Conservation (phyloP, 2,113 vertebrate genomes). For the Takifugu flavidus region DNA sequence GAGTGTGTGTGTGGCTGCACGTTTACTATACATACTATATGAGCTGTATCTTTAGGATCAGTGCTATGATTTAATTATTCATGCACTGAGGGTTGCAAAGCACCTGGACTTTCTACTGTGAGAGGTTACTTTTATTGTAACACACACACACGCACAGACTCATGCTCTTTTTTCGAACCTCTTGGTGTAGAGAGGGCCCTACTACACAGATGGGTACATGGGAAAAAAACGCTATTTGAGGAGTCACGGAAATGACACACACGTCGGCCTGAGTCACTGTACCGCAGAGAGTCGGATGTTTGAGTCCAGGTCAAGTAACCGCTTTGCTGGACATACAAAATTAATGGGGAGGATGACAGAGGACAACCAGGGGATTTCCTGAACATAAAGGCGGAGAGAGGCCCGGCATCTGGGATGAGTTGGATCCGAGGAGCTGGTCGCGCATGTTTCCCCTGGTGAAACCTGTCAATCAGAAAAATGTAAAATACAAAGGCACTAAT, state of each 20-base stretch:
- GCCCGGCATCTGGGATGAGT: not conserved
- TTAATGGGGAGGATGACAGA: slow-evolving; percentile 36
- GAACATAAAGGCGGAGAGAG: slow-evolving; percentile 14
- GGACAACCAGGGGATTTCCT: slow-evolving; percentile 12
- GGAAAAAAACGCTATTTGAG: slow-evolving; percentile 11
- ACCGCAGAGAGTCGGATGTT: slow-evolving; percentile 20
- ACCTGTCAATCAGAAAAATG: not conserved
- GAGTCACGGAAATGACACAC: slow-evolving; percentile 45
- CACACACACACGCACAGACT: slow-evolving; percentile 4
- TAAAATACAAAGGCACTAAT: not conserved
- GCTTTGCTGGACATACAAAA: slow-evolving; percentile 41
- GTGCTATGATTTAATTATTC: slow-evolving; percentile 19
- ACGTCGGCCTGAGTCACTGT: slow-evolving; percentile 11
- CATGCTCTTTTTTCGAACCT: slow-evolving; percentile 28
- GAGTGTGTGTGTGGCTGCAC: no score
- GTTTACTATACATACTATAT: slow-evolving; percentile 10
- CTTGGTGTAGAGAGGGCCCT: slow-evolving; percentile 23
- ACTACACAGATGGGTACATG: slow-evolving; percentile 30
- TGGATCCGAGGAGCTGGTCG: slow-evolving; percentile 11
- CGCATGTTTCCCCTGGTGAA: not conserved
- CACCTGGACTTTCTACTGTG: no score
- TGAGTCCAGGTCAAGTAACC: slow-evolving; percentile 20
- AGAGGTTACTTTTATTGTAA: slow-evolving; percentile 5
- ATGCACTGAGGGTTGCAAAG: not conserved
- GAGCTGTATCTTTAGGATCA: slow-evolving; percentile 4